Evolutionary conservation across 2,797 vertebrate species (phyloP).

Genomic region (Euthynnus affinis): DNA sequence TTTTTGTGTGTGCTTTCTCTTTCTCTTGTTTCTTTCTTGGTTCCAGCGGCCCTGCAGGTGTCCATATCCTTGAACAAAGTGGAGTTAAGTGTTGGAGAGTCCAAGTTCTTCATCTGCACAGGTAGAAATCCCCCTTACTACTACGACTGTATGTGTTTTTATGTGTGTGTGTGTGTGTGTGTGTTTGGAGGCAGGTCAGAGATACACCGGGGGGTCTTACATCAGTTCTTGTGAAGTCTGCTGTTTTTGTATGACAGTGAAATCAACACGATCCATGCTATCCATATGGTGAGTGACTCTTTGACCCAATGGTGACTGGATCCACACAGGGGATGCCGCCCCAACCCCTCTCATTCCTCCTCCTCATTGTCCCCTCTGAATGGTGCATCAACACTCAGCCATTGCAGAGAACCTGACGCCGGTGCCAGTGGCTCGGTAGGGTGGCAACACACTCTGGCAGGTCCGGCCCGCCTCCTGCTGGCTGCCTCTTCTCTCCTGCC

Average conservation of each 20-base stretch:
- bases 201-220: constrained; percentile 19
- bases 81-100: constrained; percentile 98
- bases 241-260: constrained; percentile 25
- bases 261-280: constrained; percentile 16
- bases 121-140: constrained; percentile 81
- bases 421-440: constrained; percentile 60
- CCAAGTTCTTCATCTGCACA: constrained; percentile 99
- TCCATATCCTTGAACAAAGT: constrained; percentile 98
- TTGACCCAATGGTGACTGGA: constrained; percentile 33
- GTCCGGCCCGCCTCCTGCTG: constrained; percentile 61
- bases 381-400: constrained; percentile 11
- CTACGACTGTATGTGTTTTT: neutral
- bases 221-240: constrained; percentile 5
- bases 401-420: constrained; percentile 7
- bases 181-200: constrained; percentile 23
- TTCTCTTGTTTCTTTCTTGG: constrained; percentile 53
- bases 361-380: constrained; percentile 42
- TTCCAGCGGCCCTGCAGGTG: constrained; percentile 95
- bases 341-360: neutral
- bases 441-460: constrained; percentile 62
- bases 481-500: constrained; percentile 68
- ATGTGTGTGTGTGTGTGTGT: constrained; percentile 11
- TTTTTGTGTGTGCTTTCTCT: constrained; percentile 42
- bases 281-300: constrained; percentile 63
- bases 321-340: constrained; percentile 10